Evolutionary conservation across 2,113 vertebrate genomes (phyloP).

Genomic region (Calypte anna): DNA sequence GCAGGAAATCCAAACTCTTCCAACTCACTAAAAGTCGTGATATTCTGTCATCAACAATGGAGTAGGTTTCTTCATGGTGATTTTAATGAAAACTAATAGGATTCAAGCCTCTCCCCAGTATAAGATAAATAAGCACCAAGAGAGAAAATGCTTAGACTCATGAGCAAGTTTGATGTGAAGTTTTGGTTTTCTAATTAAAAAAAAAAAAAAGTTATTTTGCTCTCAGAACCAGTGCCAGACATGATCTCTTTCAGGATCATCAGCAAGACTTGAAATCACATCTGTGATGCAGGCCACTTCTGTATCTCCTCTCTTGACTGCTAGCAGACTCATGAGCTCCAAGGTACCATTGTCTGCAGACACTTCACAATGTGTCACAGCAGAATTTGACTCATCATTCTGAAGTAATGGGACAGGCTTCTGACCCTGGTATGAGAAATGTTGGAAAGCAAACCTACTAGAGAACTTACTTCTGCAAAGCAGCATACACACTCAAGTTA

Average conservation of each 20-base stretch:
- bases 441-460: background rate
- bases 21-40: background rate
- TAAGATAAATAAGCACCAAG: background rate
- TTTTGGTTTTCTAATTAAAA: background rate
- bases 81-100: background rate
- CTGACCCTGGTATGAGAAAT: background rate
- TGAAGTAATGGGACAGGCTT: background rate
- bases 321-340: background rate
- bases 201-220: background rate
- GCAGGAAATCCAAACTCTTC: background rate
- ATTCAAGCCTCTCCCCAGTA: background rate
- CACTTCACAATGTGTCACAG: background rate
- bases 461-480: background rate
- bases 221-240: background rate
- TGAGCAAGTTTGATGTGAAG: background rate
- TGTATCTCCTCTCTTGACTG: background rate
- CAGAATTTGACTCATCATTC: background rate
- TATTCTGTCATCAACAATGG: background rate
- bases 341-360: fast-evolving
- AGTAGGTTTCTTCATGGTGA: background rate
- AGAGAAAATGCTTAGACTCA: background rate
- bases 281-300: background rate
- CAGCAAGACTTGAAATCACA: background rate
- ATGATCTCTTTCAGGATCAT: background rate
- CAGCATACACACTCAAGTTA: background rate